Base-by-base conservation (phyloP, 2,888 invertebrate species). In the Diarsia rubi region DNA sequence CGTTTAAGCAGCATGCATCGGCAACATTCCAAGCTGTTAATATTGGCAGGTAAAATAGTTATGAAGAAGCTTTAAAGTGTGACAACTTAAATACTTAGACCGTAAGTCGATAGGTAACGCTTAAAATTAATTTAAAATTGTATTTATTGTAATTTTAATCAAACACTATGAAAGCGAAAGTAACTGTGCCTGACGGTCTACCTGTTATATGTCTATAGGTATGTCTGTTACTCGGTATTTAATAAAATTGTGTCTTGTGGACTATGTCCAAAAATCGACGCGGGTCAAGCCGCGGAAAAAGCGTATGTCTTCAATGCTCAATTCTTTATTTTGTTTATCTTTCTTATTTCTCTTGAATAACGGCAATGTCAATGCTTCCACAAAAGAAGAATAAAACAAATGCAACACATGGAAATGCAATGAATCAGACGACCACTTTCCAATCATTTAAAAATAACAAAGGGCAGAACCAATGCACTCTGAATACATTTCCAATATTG, bases 1-100 rank as follows among this genome's bases (percentile, higher is more conserved):
- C 14, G 6, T 14, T 24, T 54, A 19, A 71, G 60, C 45, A 14
- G 31, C 1, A 37, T 8, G 37, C 37, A 57, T 67, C 70, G 82
- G 79, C 76, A 82, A 64, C 2, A 62, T 45, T 69, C 82, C 79
- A 75, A 84, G 16, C 24, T 31, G 74, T 63, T 19, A 57, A 59
- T 73, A 52, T 37, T 31, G 0, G 16, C n/a, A 24, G 31, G 47
- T 31, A 24, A n/a, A 68, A n/a, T 73, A 3, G 1, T 16, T 27
- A 16, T 54, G 24, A 1, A 21, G 4, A 0, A 31, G 21, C 11
- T 31, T 31, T n/a, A 12, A 4, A 52, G 54, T 24, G 14, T 54
- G 54, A 14, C 54, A 24, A 24, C 24, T 52, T 24, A 12, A 12
- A n/a, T 9, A 44, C 1, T 11, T n/a, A 24, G n/a, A 4, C 4